phyloP scores from a whole-genome alignment of 64 coral and sea anemone genomes.

The Porites australiensis region DNA sequence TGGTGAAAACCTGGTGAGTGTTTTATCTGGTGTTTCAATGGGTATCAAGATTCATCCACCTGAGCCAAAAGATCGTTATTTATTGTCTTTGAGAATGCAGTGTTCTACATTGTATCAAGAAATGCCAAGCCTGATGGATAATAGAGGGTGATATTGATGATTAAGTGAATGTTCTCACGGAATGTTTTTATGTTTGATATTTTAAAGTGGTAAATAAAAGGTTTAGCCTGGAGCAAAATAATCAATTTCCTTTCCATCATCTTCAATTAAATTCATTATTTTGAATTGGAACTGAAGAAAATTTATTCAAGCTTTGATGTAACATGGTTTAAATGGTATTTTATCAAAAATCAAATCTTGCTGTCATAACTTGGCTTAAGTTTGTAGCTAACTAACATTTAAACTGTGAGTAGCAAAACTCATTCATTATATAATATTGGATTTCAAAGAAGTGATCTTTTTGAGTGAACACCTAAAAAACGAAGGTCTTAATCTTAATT shows the following conservation, averaged over 20 bases:
- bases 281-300: background rate
- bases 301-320: background rate
- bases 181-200: background rate
- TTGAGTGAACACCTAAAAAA: no score
- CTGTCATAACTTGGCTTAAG: no score
- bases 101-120: no score
- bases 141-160: background rate
- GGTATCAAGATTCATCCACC: no score
- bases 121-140: background rate
- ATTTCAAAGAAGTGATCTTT: no score
- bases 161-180: background rate
- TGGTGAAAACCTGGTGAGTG: no score
- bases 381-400: background rate
- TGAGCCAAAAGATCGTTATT: no score
- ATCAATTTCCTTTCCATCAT: constrained; percentile 14
- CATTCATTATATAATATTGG: no score
- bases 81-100: no score
- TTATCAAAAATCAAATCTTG: background rate
- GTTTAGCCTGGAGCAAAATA: background rate
- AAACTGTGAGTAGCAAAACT: background rate
- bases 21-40: no score
- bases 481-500: no score
- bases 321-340: background rate
- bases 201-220: background rate
- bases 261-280: background rate